Percentiles rank a stretch among this genome's conserved stretches.
Evolutionary conservation across 2,888 invertebrate species (phyloP).

Genomic region (Zootermopsis nevadensis): DNA sequence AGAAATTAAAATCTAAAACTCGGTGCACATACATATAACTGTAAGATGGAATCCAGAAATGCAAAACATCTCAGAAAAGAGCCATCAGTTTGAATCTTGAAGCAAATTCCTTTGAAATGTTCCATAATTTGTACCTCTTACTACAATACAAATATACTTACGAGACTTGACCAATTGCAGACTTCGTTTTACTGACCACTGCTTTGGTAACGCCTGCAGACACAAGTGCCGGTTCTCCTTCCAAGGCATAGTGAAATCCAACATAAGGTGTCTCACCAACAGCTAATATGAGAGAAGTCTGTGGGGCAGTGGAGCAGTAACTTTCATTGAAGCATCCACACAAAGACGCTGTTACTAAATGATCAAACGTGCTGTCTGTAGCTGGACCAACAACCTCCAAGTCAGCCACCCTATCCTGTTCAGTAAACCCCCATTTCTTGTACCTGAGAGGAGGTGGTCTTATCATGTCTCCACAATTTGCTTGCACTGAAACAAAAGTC

Average conservation of each 20-base stretch:
- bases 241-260: conserved; percentile 90
- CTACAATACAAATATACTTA: conserved; percentile 64
- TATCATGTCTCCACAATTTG: conserved; percentile 72
- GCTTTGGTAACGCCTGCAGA: conserved; percentile 93
- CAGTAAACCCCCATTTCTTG: conserved; percentile 89
- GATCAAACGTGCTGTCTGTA: conserved; percentile 84
- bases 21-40: neutral
- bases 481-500: conserved; percentile 69
- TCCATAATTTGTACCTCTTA: no score
- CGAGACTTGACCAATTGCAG: conserved; percentile 73
- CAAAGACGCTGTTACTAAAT: conserved; percentile 83
- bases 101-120: no score
- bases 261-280: conserved; percentile 86
- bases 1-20: neutral
- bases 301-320: conserved; percentile 79
- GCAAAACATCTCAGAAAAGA: no score
- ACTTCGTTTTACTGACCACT: conserved; percentile 88
- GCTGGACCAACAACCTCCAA: conserved; percentile 80
- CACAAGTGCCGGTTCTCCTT: conserved; percentile 85
- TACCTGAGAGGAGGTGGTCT: conserved; percentile 75
- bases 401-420: conserved; percentile 80
- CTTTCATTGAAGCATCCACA: conserved; percentile 78
- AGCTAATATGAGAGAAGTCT: conserved; percentile 79
- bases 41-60: neutral
- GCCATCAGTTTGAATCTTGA: no score